Conservation (phyloP, 2,888 invertebrate genomes). For the Watsonalla binaria region DNA sequence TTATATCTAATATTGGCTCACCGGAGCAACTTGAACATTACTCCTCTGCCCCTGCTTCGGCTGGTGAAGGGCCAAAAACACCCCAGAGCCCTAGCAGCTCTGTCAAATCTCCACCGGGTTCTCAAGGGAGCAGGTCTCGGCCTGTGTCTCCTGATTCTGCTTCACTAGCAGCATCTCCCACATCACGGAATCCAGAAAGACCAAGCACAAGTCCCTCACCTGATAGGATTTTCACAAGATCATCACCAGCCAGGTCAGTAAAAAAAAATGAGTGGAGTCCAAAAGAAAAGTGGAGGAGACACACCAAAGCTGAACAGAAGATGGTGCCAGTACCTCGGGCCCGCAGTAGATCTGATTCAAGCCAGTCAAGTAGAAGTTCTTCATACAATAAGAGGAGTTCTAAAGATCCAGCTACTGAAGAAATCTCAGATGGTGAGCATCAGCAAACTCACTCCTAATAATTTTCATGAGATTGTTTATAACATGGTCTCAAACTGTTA, state of each 20-base stretch:
- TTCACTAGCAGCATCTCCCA: slow-evolving; percentile 41
- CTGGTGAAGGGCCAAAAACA: slow-evolving; percentile 58
- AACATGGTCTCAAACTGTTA: too few relatives aligned
- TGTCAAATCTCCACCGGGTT: slow-evolving; percentile 48
- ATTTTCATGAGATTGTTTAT: background rate
- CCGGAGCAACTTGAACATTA: slow-evolving; percentile 47
- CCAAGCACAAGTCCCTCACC: slow-evolving; percentile 59
- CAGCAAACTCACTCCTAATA: background rate
- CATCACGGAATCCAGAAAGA: slow-evolving; percentile 37
- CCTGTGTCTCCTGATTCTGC: slow-evolving; percentile 56
- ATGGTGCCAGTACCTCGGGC: slow-evolving; percentile 48
- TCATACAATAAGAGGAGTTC: slow-evolving; percentile 60
- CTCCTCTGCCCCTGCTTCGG: slow-evolving; percentile 42
- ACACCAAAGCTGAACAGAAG: slow-evolving; percentile 71
- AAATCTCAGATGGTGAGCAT: slow-evolving; percentile 80
- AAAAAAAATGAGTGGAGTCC: slow-evolving; percentile 62
- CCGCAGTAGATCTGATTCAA: slow-evolving; percentile 66
- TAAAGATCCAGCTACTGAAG: slow-evolving; percentile 76
- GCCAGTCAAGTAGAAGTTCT: slow-evolving; percentile 66
- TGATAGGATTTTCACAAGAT: slow-evolving; percentile 48
- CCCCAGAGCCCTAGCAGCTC: slow-evolving; percentile 57
- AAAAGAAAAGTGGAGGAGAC: slow-evolving; percentile 64
- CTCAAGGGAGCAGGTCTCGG: slow-evolving; percentile 47
- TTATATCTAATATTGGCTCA: slow-evolving; percentile 44
- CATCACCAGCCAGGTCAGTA: slow-evolving; percentile 37